Evolutionary conservation across 2,888 invertebrate species (phyloP).

Genomic region (Acanthosepion pharaonis): DNA sequence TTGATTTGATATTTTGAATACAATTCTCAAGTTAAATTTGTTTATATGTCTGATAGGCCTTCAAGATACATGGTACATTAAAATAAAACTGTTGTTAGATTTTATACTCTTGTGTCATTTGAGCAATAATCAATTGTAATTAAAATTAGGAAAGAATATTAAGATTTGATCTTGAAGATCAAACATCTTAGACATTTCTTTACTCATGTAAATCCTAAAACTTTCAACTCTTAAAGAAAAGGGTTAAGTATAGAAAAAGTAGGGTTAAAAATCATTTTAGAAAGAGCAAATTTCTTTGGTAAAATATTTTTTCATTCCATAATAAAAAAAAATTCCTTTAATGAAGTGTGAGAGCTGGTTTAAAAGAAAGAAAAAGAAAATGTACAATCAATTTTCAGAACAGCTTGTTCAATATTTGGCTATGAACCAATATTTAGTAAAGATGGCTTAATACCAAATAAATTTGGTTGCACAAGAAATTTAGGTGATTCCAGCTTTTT

Average conservation of each 20-base stretch:
- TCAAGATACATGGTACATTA: neutral
- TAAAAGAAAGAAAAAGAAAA: neutral
- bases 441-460: constrained; percentile 1
- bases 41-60: neutral
- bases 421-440: neutral
- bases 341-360: neutral
- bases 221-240: neutral
- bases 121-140: neutral
- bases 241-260: neutral
- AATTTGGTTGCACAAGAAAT: neutral
- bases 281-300: neutral
- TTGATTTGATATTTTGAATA: neutral
- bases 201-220: neutral
- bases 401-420: neutral
- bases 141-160: neutral
- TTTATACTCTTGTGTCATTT: neutral
- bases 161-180: neutral
- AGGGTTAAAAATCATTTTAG: neutral
- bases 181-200: neutral
- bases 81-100: neutral
- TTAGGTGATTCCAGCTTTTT: neutral
- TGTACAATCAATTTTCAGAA: constrained; percentile 18
- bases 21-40: neutral
- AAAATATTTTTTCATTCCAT: neutral
- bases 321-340: neutral